phyloP scores from a whole-genome alignment of 2,113 vertebrate species.

The Sander lucioperca region DNA sequence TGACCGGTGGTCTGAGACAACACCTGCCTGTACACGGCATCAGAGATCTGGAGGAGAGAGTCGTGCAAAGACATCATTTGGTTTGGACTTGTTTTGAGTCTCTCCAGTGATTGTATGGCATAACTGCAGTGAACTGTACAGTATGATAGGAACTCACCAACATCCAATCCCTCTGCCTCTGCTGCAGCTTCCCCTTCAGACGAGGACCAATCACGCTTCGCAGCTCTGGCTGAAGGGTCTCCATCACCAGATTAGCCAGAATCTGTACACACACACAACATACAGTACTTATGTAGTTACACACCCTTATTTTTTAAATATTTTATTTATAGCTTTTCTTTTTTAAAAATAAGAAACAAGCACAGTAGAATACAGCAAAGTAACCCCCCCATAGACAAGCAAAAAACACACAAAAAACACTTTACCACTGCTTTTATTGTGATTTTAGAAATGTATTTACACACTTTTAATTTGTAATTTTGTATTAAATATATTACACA shows the following conservation, averaged over 20 bases:
- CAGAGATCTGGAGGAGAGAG: constrained; percentile 87
- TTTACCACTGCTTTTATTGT: too few relatives aligned
- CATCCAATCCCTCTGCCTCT: constrained; percentile 93
- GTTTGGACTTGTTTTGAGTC: neutral
- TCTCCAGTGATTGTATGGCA: neutral
- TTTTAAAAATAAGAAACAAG: too few relatives aligned
- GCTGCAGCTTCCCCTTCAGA: constrained; percentile 93
- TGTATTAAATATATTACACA: too few relatives aligned
- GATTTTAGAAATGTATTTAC: too few relatives aligned
- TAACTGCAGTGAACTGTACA: neutral
- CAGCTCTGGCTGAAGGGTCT: constrained; percentile 92
- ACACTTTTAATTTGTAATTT: too few relatives aligned
- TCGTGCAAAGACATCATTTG: neutral
- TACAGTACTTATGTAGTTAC: neutral
- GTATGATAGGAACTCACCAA: constrained; percentile 84
- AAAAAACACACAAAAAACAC: too few relatives aligned
- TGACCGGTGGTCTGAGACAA: constrained; percentile 85
- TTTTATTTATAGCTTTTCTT: too few relatives aligned
- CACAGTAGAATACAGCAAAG: too few relatives aligned
- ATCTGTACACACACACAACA: constrained; percentile 82
- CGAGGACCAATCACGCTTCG: constrained; percentile 87
- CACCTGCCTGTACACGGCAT: constrained; percentile 91
- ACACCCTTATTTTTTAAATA: neutral
- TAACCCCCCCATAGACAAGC: too few relatives aligned
- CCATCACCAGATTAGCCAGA: constrained; percentile 96